phyloP scores from a whole-genome alignment of 2,888 invertebrate species.

The Spicauda simplicius region DNA sequence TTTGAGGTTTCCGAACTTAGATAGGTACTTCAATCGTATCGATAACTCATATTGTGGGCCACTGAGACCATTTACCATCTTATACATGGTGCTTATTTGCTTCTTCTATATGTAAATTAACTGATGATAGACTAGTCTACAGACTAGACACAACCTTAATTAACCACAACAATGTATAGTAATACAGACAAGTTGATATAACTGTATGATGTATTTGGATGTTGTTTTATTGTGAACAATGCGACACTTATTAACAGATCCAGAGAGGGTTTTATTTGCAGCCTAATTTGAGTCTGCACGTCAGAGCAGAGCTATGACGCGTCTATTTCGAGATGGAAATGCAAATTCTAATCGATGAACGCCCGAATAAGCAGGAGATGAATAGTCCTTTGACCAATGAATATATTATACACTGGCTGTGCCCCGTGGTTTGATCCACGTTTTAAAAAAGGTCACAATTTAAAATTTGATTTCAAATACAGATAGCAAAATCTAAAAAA shows the following conservation, averaged over 20 bases:
- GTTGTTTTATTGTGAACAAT: background rate
- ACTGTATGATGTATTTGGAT: background rate
- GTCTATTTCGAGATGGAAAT: conserved; percentile 57
- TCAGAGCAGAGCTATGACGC: conserved; percentile 43
- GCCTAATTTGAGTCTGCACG: conserved; percentile 46
- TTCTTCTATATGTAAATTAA: too few species aligned
- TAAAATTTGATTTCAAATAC: too few species aligned
- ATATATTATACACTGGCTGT: background rate
- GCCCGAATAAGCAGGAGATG: background rate
- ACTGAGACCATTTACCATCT: too few species aligned
- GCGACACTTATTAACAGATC: conserved; percentile 1
- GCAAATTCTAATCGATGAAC: conserved; percentile 51
- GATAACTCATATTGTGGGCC: too few species aligned
- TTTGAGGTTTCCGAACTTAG: too few species aligned
- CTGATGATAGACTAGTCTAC: too few species aligned
- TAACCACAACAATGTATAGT: background rate
- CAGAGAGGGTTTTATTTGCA: conserved; percentile 23
- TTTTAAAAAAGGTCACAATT: too few species aligned
- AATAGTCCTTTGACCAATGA: background rate
- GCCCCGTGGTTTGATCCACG: too few species aligned
- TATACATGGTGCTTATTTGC: too few species aligned
- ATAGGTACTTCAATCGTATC: too few species aligned
- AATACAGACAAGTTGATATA: background rate
- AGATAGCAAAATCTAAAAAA: too few species aligned
- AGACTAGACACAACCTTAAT: too few species aligned